Evolutionary conservation across 2,797 vertebrate species (phyloP).

Genomic region (Ibycter americanus): DNA sequence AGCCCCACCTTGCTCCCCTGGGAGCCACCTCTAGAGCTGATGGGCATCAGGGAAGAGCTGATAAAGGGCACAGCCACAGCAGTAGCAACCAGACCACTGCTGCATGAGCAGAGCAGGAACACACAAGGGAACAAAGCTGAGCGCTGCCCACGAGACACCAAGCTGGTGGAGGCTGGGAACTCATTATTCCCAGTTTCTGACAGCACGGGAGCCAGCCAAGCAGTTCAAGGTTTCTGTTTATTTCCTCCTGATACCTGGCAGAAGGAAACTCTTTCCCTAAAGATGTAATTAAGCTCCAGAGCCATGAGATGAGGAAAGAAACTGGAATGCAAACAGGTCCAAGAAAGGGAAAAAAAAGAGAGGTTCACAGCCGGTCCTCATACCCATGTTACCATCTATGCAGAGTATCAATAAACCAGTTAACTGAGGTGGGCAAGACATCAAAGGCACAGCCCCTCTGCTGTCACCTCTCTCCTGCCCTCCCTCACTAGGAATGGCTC

Average conservation of each 20-base stretch:
- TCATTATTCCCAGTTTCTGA: neutral
- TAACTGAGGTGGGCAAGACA: neutral
- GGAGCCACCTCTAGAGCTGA: neutral
- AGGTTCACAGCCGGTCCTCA: neutral
- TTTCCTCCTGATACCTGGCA: neutral
- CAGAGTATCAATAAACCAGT: neutral
- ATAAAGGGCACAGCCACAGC: accelerated
- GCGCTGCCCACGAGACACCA: neutral
- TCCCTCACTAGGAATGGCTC: neutral
- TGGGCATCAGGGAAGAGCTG: neutral
- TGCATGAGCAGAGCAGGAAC: neutral
- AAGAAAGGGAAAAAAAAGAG: neutral
- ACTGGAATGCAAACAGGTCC: neutral
- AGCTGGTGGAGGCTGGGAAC: neutral
- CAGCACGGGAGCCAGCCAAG: neutral
- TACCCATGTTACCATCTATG: neutral
- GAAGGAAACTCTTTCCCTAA: conserved; percentile 24
- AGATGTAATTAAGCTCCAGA: conserved; percentile 30
- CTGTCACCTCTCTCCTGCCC: neutral
- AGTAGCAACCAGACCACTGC: neutral
- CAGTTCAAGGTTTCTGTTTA: neutral
- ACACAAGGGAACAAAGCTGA: accelerated
- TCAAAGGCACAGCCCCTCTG: neutral
- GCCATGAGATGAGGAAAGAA: conserved; percentile 35
- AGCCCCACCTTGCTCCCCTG: accelerated